Conservation (phyloP, 2,888 invertebrate species). For the Hyposoter dolosus region DNA sequence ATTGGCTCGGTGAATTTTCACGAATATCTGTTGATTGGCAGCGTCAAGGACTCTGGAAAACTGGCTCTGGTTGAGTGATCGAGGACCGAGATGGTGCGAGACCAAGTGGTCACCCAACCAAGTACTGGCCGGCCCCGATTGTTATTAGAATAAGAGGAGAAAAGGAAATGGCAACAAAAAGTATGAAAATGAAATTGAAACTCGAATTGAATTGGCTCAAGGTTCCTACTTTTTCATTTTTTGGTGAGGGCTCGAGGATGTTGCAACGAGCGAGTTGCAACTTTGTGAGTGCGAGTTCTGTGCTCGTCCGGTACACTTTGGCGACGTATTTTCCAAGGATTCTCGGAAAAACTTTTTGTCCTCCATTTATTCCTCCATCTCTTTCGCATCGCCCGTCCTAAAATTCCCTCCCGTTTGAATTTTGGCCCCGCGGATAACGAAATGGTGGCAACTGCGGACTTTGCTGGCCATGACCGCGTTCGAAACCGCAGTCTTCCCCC, state of each 20-base stretch:
- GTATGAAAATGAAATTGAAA: neutral
- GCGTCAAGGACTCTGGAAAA: too few species aligned
- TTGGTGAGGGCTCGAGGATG: neutral
- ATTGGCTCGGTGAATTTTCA: too few species aligned
- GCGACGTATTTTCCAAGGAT: conserved; percentile 34
- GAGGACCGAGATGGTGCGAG: too few species aligned
- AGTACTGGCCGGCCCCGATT: too few species aligned
- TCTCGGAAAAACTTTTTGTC: conserved; percentile 48
- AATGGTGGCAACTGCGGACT: conserved; percentile 61
- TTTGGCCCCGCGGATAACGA: conserved; percentile 42
- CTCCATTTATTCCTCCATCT: conserved; percentile 16
- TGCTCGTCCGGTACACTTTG: neutral
- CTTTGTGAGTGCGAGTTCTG: neutral
- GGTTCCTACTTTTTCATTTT: neutral
- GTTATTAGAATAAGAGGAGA: neutral
- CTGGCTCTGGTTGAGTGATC: too few species aligned
- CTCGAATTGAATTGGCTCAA: neutral
- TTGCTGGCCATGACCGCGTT: conserved; percentile 69
- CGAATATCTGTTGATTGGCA: too few species aligned
- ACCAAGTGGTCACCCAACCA: too few species aligned
- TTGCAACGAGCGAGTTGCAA: neutral
- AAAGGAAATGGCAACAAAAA: neutral
- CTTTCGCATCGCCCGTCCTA: neutral
- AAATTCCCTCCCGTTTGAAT: conserved; percentile 32
- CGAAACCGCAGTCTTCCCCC: conserved; percentile 57